Evolutionary conservation across 2,888 invertebrate species (phyloP), one percentile per base, ranked within the genome.

Genomic region (Microctonus aethiopoides): DNA sequence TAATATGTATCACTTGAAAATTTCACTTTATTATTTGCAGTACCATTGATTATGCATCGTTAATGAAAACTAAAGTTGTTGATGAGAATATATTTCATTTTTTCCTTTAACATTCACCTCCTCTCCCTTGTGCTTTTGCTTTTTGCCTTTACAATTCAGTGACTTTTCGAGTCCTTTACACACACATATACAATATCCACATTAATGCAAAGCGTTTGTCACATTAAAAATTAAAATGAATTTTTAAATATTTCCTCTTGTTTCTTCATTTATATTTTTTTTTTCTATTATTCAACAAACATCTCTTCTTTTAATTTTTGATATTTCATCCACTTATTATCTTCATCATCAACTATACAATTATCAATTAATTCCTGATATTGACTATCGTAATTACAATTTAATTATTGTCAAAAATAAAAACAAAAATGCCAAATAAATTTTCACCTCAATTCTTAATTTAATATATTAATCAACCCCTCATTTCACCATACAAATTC

Each of bases 1-100:
- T 34, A 65, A 36, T 56, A 24, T 56, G 13, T 39, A 24, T 24
- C 65, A 65, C 65, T 65, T 13, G 26, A 65, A 24, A 34, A 32
- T 34, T 56, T 56, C 24, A 65, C 65, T 65, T 36, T 34, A 65
- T 57, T 20, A 11, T 56, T 65, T 56, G 51, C 64, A 52, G 29
- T 54, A 26, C 22, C 39, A 56, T 56, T 54, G 39, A 65, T 65
- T 56, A 65, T 65, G 52, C 64, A 52, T 54, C 64, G 52, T 64
- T 56, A 65, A 65, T 65, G 54, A 41, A 65, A 65, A 65, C 65
- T 65, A 24, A 56, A 65, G 56, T 54, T 56, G 65, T 36, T 65
- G 56, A 65, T 65, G 56, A 65, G 54, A 16, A 56, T 16, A 16
- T 46, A n/a, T 46, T 16, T n/a, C 46, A n/a, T n/a, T 13, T 2